phyloP scores from a whole-genome alignment of 35 echinoderm and acorn worm species.

The Amphiura filiformis region DNA sequence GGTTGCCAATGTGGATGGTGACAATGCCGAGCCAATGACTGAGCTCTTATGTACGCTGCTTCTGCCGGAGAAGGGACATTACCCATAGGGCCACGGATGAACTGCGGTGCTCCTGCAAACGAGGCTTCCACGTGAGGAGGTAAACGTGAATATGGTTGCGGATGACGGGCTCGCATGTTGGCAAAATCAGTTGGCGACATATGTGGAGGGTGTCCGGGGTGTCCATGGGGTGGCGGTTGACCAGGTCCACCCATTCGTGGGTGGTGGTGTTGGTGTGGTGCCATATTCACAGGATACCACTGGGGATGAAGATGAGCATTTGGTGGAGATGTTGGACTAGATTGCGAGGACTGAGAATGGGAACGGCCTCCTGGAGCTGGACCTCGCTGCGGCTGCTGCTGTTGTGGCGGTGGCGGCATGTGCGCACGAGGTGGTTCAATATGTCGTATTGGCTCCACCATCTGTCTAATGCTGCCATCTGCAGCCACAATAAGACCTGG shows the following conservation, averaged over 20 bases:
- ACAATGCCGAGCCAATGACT: background rate
- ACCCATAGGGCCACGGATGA: background rate
- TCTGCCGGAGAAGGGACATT: background rate
- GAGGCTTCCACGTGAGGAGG: background rate
- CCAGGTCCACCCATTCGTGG: background rate
- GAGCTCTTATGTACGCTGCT: background rate
- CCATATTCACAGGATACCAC: background rate
- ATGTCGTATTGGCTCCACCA: background rate
- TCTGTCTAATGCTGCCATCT: background rate
- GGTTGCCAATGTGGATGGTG: background rate
- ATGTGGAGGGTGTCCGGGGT: background rate
- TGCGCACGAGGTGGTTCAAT: background rate
- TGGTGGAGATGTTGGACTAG: background rate
- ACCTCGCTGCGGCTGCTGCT: background rate
- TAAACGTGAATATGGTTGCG: background rate
- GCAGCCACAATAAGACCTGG: background rate
- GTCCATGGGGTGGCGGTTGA: too few relatives aligned
- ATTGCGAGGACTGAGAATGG: background rate
- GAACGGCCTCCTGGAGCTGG: background rate
- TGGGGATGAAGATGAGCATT: background rate
- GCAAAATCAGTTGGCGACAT: background rate
- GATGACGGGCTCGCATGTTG: background rate
- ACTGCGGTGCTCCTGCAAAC: background rate
- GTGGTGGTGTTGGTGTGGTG: background rate
- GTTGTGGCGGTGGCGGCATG: background rate